Conservation (phyloP, 2,888 invertebrate genomes). For the Gasteruption jaculator region DNA sequence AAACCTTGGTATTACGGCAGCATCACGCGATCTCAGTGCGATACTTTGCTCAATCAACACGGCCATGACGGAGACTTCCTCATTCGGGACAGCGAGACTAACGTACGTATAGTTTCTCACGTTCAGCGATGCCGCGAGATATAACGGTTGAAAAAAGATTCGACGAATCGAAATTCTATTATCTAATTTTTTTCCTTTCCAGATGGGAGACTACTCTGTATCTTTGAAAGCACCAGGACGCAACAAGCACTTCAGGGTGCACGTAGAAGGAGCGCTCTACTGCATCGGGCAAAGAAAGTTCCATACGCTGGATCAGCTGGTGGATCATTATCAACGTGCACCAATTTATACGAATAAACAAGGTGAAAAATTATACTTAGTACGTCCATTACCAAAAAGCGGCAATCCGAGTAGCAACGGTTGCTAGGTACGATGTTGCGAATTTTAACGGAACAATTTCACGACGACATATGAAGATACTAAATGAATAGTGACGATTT, state of each 20-base stretch:
- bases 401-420: conserved; percentile 49
- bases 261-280: conserved; percentile 87
- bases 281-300: conserved; percentile 99
- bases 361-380: conserved; percentile 95
- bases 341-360: conserved; percentile 98
- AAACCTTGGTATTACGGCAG: conserved; percentile 98
- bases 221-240: conserved; percentile 95
- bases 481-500: conserved; percentile 21
- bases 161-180: too few species aligned
- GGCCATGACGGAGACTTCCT: conserved; percentile 98
- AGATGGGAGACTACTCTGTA: conserved; percentile 98
- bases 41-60: conserved; percentile 88
- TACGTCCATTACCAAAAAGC: conserved; percentile 81
- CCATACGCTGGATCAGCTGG: conserved; percentile 90
- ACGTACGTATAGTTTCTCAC: conserved; percentile 64
- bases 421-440: conserved; percentile 39
- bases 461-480: conserved; percentile 26
- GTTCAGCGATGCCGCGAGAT: background rate
- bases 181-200: conserved; percentile 28
- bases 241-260: conserved; percentile 99
- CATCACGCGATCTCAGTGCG: conserved; percentile 94
- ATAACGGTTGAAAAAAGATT: background rate
- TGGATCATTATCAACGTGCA: conserved; percentile 97
- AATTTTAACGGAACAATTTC: conserved; percentile 23
- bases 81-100: conserved; percentile 98